Base-by-base conservation (phyloP, 2,797 vertebrate genomes). In the Coracias cyanogaster region DNA sequence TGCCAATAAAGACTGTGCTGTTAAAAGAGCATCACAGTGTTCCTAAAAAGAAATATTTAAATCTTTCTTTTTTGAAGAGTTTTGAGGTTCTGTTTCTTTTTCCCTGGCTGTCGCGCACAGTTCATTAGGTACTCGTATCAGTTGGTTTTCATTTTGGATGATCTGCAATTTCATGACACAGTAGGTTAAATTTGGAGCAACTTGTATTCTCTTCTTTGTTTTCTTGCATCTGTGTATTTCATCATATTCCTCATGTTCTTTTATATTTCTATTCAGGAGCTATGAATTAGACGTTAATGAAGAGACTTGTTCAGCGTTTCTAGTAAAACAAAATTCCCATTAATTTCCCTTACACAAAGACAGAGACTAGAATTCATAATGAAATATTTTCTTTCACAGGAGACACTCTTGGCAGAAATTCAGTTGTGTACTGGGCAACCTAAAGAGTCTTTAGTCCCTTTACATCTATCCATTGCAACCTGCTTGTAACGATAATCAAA, bases 211-310 rank as follows among this genome's bases (percentile, higher is more conserved):
- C 28, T 58, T 69, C 51, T 65, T 51, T 89, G 35, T 67, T 86
- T 94, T 62, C 57, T 83, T 86, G 20, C 49, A 81, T 71, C 54
- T 90, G 21, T 76, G 13, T 94, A 79, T 58, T 10, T 84, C 79
- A 81, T 51, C 77, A 58, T 54, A 37, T 55, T 82, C 22, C 18
- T 67, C 33, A 13, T 70, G 20, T 78, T 69, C 35, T 90, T 82
- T 57, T 78, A 5, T 81, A 58, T 86, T 83, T 71, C 37, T 86
- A 12, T 62, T 90, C 48, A 84, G 43, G 37, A 94, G n/a, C n/a
- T 83, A 39, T 78, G 35, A 90, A 88, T 93, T 88, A 82, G 67
- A 74, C 88, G 49, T 67, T 93, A 91, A 90, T 55, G 33, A 82
- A 69, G 64, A 76, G 21, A 60, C 24, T 64, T 70, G 28, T 83